Base-by-base conservation (phyloP, 2,888 invertebrate species). In the Drosophila paracracens region DNA sequence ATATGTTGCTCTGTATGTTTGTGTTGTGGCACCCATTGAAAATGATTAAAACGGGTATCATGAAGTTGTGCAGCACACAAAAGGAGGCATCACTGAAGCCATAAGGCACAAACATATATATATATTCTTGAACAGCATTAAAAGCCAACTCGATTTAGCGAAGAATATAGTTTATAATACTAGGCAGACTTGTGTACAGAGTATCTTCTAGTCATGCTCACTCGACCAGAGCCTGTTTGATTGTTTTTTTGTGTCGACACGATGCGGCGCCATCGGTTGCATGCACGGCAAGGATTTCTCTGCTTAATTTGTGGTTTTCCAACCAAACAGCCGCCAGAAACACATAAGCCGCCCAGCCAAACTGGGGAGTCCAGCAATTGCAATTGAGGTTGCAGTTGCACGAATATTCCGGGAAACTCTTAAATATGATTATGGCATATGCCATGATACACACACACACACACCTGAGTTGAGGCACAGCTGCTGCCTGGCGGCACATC, bases 221-320 rank as follows among this genome's bases (percentile, higher is more conserved):
- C 8, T 27, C 13, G 18, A 0, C 27, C 2, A 36, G 27, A 56
- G 27, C 13, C 38, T 40, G n/a, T 38, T 25, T 38, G 18, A 13
- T 18, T 27, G 18, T 36, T 35, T 71, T 36, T 29, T 52, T 21
- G 40, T 66, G 73, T 76, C 74, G 82, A 70, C 78, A 63, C 73
- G 78, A 70, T 80, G 62, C 74, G 83, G 83, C 83, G 83, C 83
- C 83, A 88, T 85, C 78, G 83, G 81, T 85, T 73, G 86, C 86
- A 88, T 86, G 86, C 88, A 81, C 75, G 87, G 74, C 82, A 73
- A 83, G 83, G 90, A 89, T 83, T 89, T 87, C 87, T 86, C 81
- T 88, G 87, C 90, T 87, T 87, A 87, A 87, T 87, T 87, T 87
- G 87, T 87, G 87, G 87, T 89, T 87, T 89, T 83, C 75, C 90